phyloP scores from a whole-genome alignment of 2,888 invertebrate genomes.

The Coleophora deauratella region DNA sequence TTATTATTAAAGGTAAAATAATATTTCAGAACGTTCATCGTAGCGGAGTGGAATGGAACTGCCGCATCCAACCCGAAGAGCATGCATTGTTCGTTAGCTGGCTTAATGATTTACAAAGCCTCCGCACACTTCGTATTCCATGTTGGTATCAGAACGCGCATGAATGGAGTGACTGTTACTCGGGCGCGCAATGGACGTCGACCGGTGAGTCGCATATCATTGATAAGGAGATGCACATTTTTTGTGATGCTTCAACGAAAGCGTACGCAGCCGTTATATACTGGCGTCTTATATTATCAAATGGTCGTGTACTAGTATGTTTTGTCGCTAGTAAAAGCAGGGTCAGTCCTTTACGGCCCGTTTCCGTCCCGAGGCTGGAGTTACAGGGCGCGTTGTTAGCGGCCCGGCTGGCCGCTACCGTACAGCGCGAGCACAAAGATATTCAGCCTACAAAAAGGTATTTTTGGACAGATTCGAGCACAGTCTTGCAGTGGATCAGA shows the following conservation, averaged over 20 bases:
- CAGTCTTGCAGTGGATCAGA: conserved; percentile 15
- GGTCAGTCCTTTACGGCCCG: conserved; percentile 14
- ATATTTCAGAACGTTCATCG: neutral
- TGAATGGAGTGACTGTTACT: no score
- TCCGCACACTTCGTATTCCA: conserved; percentile 9
- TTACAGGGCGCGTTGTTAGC: conserved; percentile 11
- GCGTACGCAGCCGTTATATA: conserved; percentile 22
- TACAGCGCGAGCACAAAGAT: conserved; percentile 5
- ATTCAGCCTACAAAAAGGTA: conserved; percentile 2
- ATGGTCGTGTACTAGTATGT: conserved; percentile 11
- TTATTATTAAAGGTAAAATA: neutral
- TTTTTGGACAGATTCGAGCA: conserved; percentile 17
- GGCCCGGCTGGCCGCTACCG: conserved; percentile 7
- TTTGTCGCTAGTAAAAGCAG: conserved; percentile 14
- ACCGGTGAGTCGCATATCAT: no score
- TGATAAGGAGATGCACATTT: conserved; percentile 17
- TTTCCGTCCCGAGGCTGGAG: conserved; percentile 14
- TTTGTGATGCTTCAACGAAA: conserved; percentile 22
- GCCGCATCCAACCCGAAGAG: conserved; percentile 11
- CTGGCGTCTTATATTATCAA: conserved; percentile 11
- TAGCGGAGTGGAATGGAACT: neutral
- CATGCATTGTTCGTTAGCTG: conserved; percentile 5
- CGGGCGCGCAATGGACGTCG: no score
- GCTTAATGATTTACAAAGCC: conserved; percentile 4
- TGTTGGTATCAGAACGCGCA: conserved; percentile 7